These are phyloP conservation scores for Pithys albifrons DNA, from an alignment of 2,113 vertebrate genomes.

Conservation along the genomic window DNA sequence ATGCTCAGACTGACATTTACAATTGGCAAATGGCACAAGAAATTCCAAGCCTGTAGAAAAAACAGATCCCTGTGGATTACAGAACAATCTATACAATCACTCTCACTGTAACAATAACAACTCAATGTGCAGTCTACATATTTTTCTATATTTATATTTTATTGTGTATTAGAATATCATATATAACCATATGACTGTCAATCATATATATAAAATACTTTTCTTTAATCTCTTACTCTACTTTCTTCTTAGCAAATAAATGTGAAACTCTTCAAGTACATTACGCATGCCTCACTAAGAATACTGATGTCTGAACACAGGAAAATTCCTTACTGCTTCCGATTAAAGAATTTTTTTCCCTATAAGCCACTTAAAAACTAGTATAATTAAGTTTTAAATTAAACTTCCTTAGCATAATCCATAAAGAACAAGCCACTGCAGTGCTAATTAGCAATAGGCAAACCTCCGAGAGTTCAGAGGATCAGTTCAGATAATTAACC, in stretches of 20 bases:
- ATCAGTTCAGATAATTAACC: constrained; percentile 72
- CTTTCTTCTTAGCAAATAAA: constrained; percentile 28
- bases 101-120: not conserved
- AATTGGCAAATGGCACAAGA: constrained; percentile 88
- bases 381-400: constrained; percentile 73
- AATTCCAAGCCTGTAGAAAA: constrained; percentile 86
- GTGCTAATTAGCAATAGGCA: constrained; percentile 67
- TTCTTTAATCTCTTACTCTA: constrained; percentile 16
- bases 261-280: not conserved
- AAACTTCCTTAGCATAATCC: constrained; percentile 69
- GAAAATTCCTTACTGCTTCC: constrained; percentile 22
- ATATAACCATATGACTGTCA: not conserved
- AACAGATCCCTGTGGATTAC: not conserved
- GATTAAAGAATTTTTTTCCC: constrained; percentile 56
- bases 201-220: not conserved
- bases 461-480: constrained; percentile 71
- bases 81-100: not conserved
- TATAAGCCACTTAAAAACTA: constrained; percentile 71
- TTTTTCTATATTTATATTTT: not conserved
- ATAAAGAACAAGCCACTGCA: constrained; percentile 62
- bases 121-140: not conserved
- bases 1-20: constrained; percentile 85
- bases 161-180: not conserved
- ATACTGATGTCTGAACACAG: constrained; percentile 24
- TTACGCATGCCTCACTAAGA: not conserved